Conservation (phyloP, 1,140 invertebrate species). For the Stegodyphus mimosarum region DNA sequence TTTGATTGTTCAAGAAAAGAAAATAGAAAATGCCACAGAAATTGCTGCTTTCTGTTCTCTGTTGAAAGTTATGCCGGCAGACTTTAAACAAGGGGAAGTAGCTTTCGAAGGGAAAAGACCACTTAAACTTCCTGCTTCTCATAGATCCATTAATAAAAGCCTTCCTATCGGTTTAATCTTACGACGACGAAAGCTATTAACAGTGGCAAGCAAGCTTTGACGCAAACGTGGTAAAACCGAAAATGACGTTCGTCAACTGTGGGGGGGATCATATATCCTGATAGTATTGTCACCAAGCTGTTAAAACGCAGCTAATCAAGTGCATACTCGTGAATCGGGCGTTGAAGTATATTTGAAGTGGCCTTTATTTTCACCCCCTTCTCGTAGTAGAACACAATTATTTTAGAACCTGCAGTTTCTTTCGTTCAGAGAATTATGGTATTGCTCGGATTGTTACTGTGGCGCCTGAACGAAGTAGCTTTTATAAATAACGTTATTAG, state of each 20-base stretch:
- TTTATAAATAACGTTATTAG: too few species aligned
- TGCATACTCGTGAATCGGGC: not conserved
- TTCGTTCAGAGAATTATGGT: not conserved
- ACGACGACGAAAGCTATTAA: conserved; percentile 5
- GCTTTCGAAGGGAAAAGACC: not conserved
- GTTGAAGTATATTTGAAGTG: not conserved
- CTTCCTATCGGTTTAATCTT: not conserved
- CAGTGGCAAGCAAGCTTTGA: not conserved
- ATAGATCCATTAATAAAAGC: not conserved
- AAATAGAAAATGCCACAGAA: too few species aligned
- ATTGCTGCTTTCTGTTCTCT: too few species aligned
- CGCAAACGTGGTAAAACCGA: not conserved
- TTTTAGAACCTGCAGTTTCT: not conserved
- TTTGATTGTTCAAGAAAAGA: too few species aligned
- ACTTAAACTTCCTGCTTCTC: not conserved
- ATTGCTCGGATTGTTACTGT: not conserved
- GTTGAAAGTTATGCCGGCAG: too few species aligned
- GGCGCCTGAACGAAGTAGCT: too few species aligned
- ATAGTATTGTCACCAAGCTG: conserved; percentile 6
- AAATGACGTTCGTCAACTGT: not conserved
- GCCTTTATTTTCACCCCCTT: not conserved
- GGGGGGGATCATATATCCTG: conserved; percentile 1
- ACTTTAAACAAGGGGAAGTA: too few species aligned
- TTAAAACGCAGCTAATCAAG: not conserved
- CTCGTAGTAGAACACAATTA: too few species aligned